Evolutionary conservation across 2,888 invertebrate species (phyloP).

Genomic region (Microctonus brassicae): DNA sequence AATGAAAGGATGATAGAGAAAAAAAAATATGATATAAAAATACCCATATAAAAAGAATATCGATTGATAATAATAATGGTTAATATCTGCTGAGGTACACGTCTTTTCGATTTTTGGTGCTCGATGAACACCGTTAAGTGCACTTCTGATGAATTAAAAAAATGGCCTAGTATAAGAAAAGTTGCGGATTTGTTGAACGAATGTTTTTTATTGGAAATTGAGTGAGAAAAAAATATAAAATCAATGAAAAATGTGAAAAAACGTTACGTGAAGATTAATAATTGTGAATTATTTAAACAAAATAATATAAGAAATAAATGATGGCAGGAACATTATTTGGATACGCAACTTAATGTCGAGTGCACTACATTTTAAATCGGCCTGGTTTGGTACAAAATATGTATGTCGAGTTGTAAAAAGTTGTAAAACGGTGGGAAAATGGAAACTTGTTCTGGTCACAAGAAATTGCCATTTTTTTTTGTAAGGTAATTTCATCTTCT

Average conservation of each 20-base stretch:
- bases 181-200: slow-evolving; percentile 53
- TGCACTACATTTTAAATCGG: slow-evolving; percentile 64
- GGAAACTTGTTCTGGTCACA: slow-evolving; percentile 68
- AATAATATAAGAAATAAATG: slow-evolving; percentile 64
- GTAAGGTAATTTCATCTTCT: slow-evolving; percentile 39
- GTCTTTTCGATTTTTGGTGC: slow-evolving; percentile 65
- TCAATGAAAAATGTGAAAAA: slow-evolving; percentile 34
- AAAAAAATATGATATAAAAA: background rate
- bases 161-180: slow-evolving; percentile 66
- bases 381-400: slow-evolving; percentile 69
- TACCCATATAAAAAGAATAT: slow-evolving; percentile 7
- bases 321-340: slow-evolving; percentile 66
- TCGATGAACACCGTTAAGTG: slow-evolving; percentile 68
- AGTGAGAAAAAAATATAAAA: slow-evolving; percentile 33
- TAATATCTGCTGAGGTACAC: slow-evolving; percentile 67
- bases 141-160: slow-evolving; percentile 62
- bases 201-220: slow-evolving; percentile 54
- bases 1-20: background rate
- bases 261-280: slow-evolving; percentile 55
- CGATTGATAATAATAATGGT: slow-evolving; percentile 39
- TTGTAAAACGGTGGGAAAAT: slow-evolving; percentile 53
- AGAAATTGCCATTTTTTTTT: slow-evolving; percentile 67
- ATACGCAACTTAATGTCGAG: slow-evolving; percentile 53
- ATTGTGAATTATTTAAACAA: slow-evolving; percentile 66
- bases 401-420: slow-evolving; percentile 67